A percentile compares a stretch with the other conserved stretches of the same genome.
These are phyloP conservation scores for Phrynocephalus forsythii DNA, from an alignment of 2,797 vertebrate genomes.

Conservation along the genomic window DNA sequence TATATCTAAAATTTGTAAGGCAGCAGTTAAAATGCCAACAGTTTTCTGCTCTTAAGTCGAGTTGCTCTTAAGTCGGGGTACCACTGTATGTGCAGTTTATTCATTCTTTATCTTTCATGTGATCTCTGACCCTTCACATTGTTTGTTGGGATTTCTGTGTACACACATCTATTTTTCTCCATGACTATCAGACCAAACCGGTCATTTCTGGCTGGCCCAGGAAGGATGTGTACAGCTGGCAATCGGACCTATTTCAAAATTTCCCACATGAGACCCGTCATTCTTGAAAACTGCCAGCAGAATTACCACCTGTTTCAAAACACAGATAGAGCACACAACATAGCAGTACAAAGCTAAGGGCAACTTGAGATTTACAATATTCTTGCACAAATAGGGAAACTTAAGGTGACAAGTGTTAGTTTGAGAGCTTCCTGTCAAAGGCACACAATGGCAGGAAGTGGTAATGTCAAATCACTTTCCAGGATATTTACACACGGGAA, in stretches of 20 bases:
- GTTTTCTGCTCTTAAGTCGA: too few species aligned
- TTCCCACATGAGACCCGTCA: neutral
- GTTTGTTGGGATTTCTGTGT: neutral
- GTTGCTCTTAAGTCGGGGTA: too few species aligned
- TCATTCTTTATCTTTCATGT: neutral
- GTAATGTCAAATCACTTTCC: neutral
- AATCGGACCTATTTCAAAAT: slow-evolving; percentile 12
- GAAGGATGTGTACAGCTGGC: neutral
- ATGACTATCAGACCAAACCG: neutral
- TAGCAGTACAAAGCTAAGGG: neutral
- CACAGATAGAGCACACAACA: neutral
- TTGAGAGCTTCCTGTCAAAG: too few species aligned
- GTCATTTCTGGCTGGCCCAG: neutral
- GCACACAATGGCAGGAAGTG: neutral
- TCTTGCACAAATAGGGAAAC: neutral
- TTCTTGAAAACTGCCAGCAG: neutral
- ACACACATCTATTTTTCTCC: neutral
- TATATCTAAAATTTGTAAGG: too few species aligned
- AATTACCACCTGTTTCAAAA: neutral
- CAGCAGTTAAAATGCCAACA: too few species aligned
- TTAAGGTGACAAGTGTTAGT: neutral
- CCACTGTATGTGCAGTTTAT: neutral
- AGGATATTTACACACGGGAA: neutral
- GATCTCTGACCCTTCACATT: neutral
- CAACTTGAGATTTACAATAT: neutral